phyloP scores from a whole-genome alignment of 2,797 vertebrate genomes.

The Ptychobarbus kaznakovi region DNA sequence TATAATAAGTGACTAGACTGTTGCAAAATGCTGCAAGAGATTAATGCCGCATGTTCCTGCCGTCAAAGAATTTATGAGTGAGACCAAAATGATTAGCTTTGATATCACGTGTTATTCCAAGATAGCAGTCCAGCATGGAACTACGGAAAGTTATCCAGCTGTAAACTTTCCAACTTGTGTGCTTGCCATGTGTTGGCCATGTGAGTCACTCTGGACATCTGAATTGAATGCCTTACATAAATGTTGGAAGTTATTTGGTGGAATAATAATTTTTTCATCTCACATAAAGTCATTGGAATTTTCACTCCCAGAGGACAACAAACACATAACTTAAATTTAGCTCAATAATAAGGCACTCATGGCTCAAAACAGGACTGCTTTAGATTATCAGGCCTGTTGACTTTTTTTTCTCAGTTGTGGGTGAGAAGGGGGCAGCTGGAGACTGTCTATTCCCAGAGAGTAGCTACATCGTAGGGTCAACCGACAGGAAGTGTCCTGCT shows the following conservation, averaged over 20 bases:
- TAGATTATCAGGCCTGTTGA: constrained; percentile 12
- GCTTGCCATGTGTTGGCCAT: constrained; percentile 30
- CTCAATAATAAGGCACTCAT: neutral
- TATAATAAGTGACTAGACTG: constrained; percentile 45
- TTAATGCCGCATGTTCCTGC: constrained; percentile 15
- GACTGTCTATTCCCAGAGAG: constrained; percentile 58
- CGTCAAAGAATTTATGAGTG: constrained; percentile 42
- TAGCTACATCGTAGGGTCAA: constrained; percentile 42
- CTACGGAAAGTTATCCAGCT: constrained; percentile 11
- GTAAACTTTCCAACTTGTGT: constrained; percentile 1
- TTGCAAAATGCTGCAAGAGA: constrained; percentile 42
- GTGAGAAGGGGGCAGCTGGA: constrained; percentile 56
- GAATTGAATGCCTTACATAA: neutral
- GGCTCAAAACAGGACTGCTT: constrained; percentile 1
- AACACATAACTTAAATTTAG: neutral
- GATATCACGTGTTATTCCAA: constrained; percentile 36
- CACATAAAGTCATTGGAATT: neutral
- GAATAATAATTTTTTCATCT: neutral
- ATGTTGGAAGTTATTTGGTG: neutral
- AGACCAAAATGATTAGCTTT: constrained; percentile 29
- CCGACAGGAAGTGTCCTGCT: constrained; percentile 62
- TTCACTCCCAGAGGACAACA: neutral
- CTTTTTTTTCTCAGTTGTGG: constrained; percentile 35
- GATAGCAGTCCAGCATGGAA: constrained; percentile 20
- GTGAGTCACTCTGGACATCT: neutral